These are phyloP conservation scores for Lepilemur septentrionalis DNA, from an alignment of 2,797 vertebrate genomes.

Conservation along the genomic window DNA sequence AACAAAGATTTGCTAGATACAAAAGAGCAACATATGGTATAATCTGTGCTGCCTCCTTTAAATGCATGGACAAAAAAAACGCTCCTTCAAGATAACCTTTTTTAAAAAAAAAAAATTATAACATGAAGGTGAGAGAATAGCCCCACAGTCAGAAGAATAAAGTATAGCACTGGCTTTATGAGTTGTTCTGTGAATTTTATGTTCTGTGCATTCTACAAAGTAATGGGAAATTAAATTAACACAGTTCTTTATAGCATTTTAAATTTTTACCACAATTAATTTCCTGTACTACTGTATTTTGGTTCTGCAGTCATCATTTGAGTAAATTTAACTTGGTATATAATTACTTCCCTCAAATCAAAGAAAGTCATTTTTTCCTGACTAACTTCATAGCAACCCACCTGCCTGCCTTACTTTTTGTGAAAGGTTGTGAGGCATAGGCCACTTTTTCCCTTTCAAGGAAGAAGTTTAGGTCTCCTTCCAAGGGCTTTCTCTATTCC, in stretches of 20 bases:
- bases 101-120: not conserved
- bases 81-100: not conserved
- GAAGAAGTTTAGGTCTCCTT: not conserved
- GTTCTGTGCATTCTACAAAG: slow-evolving; percentile 52
- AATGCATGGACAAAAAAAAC: not conserved
- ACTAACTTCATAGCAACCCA: not conserved
- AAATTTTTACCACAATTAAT: slow-evolving; percentile 67
- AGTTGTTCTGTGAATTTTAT: slow-evolving; percentile 65
- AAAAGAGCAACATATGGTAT: not conserved
- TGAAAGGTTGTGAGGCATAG: not conserved
- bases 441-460: not conserved
- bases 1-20: not conserved
- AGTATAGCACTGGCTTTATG: slow-evolving; percentile 53
- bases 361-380: not conserved
- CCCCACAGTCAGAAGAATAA: not conserved
- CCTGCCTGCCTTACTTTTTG: not conserved
- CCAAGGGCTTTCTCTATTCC: not conserved
- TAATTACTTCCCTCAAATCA: not conserved
- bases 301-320: slow-evolving; percentile 44
- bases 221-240: slow-evolving; percentile 78
- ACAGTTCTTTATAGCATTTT: slow-evolving; percentile 65
- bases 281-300: slow-evolving; percentile 63
- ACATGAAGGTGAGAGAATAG: not conserved
- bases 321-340: slow-evolving; percentile 38
- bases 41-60: not conserved